phyloP scores from a whole-genome alignment of 2,113 vertebrate species.

The Myanophis thanlyinensis region DNA sequence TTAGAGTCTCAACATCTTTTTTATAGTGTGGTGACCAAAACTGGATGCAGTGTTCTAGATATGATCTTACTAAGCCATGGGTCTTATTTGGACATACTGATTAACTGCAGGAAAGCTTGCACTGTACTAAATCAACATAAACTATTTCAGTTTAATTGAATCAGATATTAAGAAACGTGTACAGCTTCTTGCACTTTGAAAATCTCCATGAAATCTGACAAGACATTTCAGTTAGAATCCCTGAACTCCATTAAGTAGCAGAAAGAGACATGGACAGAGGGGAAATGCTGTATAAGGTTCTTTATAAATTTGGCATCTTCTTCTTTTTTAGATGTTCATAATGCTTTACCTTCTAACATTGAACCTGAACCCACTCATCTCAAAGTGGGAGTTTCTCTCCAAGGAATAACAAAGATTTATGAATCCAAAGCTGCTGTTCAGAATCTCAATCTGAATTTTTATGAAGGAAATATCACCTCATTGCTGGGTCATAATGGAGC shows the following conservation, averaged over 20 bases:
- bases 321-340: slow-evolving; percentile 38
- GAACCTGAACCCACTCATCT: slow-evolving; percentile 81
- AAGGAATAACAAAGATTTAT: slow-evolving; percentile 89
- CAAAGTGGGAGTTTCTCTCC: slow-evolving; percentile 83
- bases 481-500: slow-evolving; percentile 96
- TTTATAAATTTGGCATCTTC: neutral
- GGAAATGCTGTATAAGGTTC: neutral
- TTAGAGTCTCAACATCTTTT: too few species aligned
- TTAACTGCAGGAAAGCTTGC: neutral
- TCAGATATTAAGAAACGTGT: neutral
- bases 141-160: neutral
- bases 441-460: slow-evolving; percentile 89
- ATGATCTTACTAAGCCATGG: neutral
- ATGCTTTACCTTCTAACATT: slow-evolving; percentile 66
- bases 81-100: neutral
- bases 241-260: neutral
- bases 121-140: neutral
- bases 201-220: neutral
- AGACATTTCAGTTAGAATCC: neutral
- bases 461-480: slow-evolving; percentile 91
- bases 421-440: slow-evolving; percentile 82
- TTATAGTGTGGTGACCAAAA: too few species aligned
- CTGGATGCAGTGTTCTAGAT: too few species aligned
- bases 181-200: neutral
- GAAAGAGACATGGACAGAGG: neutral